Evolutionary conservation across 2,113 vertebrate genomes (phyloP), one percentile per base, ranked within the genome.

Genomic region (Cryptomyrus ogoouensis): DNA sequence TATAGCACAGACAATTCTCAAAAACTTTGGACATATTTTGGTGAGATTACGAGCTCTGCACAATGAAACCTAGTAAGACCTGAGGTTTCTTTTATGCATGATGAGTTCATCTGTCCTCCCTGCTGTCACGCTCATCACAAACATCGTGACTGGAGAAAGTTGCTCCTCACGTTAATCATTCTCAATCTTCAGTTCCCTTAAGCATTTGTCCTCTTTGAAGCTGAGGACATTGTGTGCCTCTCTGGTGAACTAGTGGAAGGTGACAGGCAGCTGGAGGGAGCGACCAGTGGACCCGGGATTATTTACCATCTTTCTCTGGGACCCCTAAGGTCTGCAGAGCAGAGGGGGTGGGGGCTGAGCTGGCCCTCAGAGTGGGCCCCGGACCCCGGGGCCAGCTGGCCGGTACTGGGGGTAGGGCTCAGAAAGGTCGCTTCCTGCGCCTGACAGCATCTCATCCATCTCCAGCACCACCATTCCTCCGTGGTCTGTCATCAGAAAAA

Each of bases 401-500:
- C n/a, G 12, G 74, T 39, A 42, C 74, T 6, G 13, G 35, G 70
- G 31, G 74, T 35, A 42, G 35, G 39, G 74, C 74, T 80, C 74
- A 42, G 74, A 42, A 80, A 80, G 74, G 74, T 80, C 35, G 31
- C 35, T 80, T 80, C 74, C 74, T 80, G 74, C 5, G 31, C 35
- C 74, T 80, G 74, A 80, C 74, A 80, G 74, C 74, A 42, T 80
- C 74, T 80, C 74, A 80, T 80, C 74, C 74, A 80, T 80, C 74
- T 42, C 74, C 74, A 80, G 74, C 17, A 42, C 74, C 74, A 42
- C 27, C 17, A 42, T 80, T 80, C 74, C 35, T 80, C 35, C 5
- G n/a, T 8, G 74, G 31, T 39, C 74, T 42, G 31, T 39, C 74
- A 80, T 42, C 70, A 77, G 70, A 39, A 77, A 77, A 77, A 80